Evolutionary conservation across 2,113 vertebrate genomes (phyloP).

Genomic region (Phocoena phocoena): DNA sequence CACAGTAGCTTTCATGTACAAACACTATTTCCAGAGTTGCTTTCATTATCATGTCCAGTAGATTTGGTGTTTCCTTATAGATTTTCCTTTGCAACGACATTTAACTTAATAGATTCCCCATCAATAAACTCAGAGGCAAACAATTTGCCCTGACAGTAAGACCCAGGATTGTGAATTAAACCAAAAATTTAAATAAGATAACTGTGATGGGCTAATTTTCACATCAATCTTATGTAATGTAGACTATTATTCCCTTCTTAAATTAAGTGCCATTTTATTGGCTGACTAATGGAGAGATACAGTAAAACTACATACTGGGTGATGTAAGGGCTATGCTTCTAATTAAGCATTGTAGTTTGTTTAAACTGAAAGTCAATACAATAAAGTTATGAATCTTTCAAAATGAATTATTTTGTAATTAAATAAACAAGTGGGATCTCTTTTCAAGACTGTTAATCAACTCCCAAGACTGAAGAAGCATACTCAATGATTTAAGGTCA

Average conservation of each 20-base stretch:
- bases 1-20: background rate
- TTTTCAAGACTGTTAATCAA: background rate
- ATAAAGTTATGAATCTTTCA: background rate
- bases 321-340: background rate
- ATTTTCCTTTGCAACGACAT: background rate
- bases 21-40: background rate
- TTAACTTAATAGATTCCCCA: background rate
- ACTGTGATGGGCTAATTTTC: background rate
- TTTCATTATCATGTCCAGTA: background rate
- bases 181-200: background rate
- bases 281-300: background rate
- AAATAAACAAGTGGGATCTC: background rate
- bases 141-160: background rate
- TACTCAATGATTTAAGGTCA: background rate
- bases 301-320: background rate
- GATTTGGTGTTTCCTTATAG: background rate
- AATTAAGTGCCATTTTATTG: constrained; percentile 3
- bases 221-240: background rate
- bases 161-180: background rate
- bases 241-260: background rate
- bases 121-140: background rate
- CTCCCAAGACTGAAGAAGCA: background rate
- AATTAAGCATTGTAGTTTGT: background rate
- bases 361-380: background rate
- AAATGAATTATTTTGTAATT: constrained; percentile 2